Base-by-base conservation (phyloP, 2,888 invertebrate genomes). In the Lithophane ornitopus region DNA sequence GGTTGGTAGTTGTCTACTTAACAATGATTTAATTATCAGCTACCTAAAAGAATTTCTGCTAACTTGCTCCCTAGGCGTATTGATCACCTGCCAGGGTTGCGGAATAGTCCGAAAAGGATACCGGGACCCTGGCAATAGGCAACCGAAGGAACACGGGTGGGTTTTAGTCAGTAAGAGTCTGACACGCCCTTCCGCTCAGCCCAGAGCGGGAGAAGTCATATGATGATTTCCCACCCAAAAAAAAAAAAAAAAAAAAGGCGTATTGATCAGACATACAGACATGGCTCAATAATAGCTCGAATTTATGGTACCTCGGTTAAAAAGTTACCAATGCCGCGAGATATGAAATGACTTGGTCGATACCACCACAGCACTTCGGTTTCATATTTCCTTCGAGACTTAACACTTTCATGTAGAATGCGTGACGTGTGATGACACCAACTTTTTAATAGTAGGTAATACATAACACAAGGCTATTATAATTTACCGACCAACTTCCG, bases 401-500 rank as follows among this genome's bases (percentile, higher is more conserved):
- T 66, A 1, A 65, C 74, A 79, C 84, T 70, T 71, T 65, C 59
- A 79, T 65, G 67, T 63, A 22, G 69, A 52, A 68, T 59, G 22
- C 19, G 26, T 68, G 49, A 61, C 28, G 59, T 54, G 41, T 59
- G 65, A 83, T 83, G 72, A 34, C 69, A 81, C 56, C 9, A 58
- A 77, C 0, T 71, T 72, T 80, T 74, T 69, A 71, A 67, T 77
- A 58, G 28, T 78, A n/a, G n/a, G n/a, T n/a, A 52, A 66, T 69
- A 39, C 66, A 54, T 54, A 61, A 58, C 72, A 52, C 78, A 67
- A 84, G 80, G 80, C 70, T 67, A 52, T 70, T 44, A 28, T 76
- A 80, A 76, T 76, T 76, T 80, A 74, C 65, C 28, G 61, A 12
- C 52, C 54, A n/a, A 58, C 73, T 73, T 81, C 74, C 82, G 82